These are phyloP conservation scores for Amphiprion clarkii DNA, from an alignment of 2,797 vertebrate genomes.

Conservation along the genomic window DNA sequence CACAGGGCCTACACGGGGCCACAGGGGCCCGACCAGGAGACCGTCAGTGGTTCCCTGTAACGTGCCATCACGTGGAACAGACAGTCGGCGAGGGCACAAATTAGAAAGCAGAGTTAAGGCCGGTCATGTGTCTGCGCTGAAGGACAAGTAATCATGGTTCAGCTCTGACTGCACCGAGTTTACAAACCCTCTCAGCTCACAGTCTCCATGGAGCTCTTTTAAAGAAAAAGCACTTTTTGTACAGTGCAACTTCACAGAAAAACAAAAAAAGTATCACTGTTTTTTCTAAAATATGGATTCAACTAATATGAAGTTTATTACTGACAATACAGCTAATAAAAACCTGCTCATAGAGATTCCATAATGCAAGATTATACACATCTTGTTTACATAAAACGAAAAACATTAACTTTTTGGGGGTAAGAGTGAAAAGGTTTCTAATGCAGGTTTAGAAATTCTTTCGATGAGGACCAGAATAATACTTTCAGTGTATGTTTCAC, in stretches of 20 bases:
- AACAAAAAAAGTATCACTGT: neutral
- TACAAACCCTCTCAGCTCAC: neutral
- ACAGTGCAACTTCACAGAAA: neutral
- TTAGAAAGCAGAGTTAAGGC: slow-evolving; percentile 27
- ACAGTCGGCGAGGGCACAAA: slow-evolving; percentile 15
- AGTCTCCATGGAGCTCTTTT: fast-evolving
- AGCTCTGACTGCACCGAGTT: neutral
- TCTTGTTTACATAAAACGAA: too few relatives aligned
- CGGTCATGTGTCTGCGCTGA: neutral
- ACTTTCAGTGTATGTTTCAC: neutral
- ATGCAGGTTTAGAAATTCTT: neutral
- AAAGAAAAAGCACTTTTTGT: neutral
- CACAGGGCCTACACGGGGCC: slow-evolving; percentile 54
- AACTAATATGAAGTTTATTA: neutral
- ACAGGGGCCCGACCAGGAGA: slow-evolving; percentile 19
- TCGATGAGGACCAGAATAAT: too few relatives aligned
- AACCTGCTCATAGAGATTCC: neutral
- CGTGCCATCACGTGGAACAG: slow-evolving; percentile 7
- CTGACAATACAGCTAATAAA: neutral
- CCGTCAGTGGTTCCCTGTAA: slow-evolving; percentile 46
- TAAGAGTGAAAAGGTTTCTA: neutral
- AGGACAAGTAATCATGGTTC: neutral
- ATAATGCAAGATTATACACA: too few relatives aligned
- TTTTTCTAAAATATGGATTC: neutral
- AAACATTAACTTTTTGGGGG: too few relatives aligned